Conservation (phyloP, 2,797 vertebrate genomes). For the Clarias fuscus region DNA sequence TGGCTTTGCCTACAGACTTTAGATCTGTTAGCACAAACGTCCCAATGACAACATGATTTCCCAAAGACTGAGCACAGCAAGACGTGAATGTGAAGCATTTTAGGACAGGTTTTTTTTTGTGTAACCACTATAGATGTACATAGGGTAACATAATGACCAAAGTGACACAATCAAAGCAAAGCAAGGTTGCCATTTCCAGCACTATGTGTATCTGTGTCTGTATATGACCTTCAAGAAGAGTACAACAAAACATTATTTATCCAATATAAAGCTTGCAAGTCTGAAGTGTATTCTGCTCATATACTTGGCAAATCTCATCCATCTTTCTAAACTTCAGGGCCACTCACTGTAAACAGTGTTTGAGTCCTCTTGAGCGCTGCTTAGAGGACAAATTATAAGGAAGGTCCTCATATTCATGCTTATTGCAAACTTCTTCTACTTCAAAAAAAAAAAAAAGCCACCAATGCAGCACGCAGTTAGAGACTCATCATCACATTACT, state of each 20-base stretch:
- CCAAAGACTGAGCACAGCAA: constrained; percentile 18
- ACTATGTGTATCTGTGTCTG: neutral
- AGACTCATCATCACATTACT: constrained; percentile 73
- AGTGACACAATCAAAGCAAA: constrained; percentile 9
- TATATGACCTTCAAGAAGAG: constrained; percentile 33
- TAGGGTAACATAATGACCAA: constrained; percentile 9
- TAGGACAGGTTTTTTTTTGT: neutral
- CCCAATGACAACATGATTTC: constrained; percentile 39
- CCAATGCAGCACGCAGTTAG: constrained; percentile 60
- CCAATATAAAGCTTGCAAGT: constrained; percentile 23
- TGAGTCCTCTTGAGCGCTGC: constrained; percentile 34
- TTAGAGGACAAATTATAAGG: constrained; percentile 50
- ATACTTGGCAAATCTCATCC: constrained; percentile 41
- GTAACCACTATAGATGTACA: constrained; percentile 22
- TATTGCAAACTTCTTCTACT: constrained; percentile 42
- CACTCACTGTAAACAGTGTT: constrained; percentile 37
- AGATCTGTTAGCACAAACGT: constrained; percentile 37
- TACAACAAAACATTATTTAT: constrained; percentile 37
- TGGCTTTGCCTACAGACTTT: constrained; percentile 37
- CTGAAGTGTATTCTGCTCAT: constrained; percentile 33
- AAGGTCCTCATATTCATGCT: constrained; percentile 54
- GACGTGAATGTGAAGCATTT: neutral
- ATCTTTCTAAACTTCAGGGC: constrained; percentile 32
- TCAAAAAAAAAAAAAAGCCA: constrained; percentile 48
- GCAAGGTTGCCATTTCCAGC: constrained; percentile 9